Percentiles rank a stretch among this genome's conserved stretches.
Evolutionary conservation across 1,140 invertebrate genomes (phyloP).

Genomic region (Lycorma delicatula): DNA sequence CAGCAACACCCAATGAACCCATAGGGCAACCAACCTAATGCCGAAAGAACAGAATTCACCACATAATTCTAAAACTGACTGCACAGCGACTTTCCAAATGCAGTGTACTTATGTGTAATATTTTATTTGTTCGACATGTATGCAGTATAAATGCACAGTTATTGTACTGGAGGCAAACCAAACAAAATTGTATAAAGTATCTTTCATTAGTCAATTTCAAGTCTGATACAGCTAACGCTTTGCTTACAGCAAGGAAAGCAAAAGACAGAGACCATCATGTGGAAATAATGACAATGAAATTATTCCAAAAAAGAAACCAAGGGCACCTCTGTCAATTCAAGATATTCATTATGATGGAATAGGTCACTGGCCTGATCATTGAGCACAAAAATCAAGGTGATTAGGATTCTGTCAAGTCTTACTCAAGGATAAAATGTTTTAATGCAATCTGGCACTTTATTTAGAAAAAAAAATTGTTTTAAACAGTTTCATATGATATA

Average conservation of each 20-base stretch:
- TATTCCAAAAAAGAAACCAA: background rate
- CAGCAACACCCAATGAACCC: too few relatives aligned
- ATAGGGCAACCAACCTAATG: too few relatives aligned
- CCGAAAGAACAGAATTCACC: too few relatives aligned
- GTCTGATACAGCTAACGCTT: constrained; percentile 4
- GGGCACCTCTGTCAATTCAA: background rate
- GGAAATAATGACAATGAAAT: background rate
- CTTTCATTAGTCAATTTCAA: constrained; percentile 14
- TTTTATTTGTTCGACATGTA: constrained; percentile 12
- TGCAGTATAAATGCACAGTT: constrained; percentile 15
- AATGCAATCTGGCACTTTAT: background rate
- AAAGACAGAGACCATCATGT: constrained; percentile 8
- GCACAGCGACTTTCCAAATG: too few relatives aligned
- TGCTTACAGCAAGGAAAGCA: constrained; percentile 1
- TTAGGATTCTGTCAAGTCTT: background rate
- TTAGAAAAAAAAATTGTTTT: background rate
- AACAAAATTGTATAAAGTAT: background rate
- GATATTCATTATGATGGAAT: background rate
- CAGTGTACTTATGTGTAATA: too few relatives aligned
- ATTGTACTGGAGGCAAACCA: constrained; percentile 1
- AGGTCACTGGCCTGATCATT: background rate
- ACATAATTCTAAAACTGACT: too few relatives aligned
- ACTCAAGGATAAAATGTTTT: background rate
- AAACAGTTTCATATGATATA: too few relatives aligned
- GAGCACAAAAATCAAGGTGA: too few relatives aligned